Conservation (phyloP, 2,113 vertebrate genomes). For the Tricholaema leucomelas region DNA sequence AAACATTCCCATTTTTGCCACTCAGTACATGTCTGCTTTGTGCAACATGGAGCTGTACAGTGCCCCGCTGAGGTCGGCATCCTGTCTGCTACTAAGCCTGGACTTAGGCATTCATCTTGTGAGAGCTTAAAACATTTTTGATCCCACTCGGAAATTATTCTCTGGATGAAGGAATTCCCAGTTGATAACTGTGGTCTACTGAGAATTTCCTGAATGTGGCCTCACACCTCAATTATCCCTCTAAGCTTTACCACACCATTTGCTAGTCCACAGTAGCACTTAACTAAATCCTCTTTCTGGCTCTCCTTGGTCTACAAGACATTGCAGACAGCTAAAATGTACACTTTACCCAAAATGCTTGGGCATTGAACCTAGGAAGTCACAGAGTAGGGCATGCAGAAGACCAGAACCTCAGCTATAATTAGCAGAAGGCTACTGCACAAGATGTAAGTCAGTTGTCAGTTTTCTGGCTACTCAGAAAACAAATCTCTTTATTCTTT, state of each 20-base stretch:
- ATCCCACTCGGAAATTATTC: background rate
- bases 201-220: background rate
- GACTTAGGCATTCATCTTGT: background rate
- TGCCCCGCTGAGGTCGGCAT: background rate
- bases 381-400: background rate
- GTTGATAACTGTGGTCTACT: background rate
- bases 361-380: background rate
- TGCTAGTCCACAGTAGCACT: background rate
- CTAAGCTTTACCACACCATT: background rate
- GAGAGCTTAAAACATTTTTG: background rate
- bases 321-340: background rate
- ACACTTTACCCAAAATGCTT: background rate
- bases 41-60: background rate
- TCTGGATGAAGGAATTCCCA: slow-evolving; percentile 3
- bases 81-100: background rate
- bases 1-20: background rate
- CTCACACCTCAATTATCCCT: background rate
- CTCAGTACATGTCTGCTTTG: background rate
- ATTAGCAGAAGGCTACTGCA: background rate
- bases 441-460: background rate
- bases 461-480: background rate
- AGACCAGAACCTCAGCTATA: background rate
- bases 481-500: background rate
- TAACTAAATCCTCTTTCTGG: background rate
- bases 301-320: background rate